Evolutionary conservation across 2,113 vertebrate species (phyloP).

Genomic region (Pleuronectes platessa): DNA sequence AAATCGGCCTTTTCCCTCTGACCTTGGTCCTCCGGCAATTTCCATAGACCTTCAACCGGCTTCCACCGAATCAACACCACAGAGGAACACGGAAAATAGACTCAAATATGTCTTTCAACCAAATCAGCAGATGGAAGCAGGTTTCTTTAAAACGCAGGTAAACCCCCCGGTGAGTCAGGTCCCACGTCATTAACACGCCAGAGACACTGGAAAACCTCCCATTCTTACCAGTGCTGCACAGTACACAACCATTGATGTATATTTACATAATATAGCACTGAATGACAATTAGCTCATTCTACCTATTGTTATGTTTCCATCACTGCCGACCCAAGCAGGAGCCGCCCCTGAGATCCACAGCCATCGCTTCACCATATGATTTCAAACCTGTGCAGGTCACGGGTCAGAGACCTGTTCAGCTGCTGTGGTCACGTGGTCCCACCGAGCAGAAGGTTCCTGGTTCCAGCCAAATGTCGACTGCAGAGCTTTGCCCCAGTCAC

Average conservation of each 20-base stretch:
- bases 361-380: constrained; percentile 38
- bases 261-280: too few relatives aligned
- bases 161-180: too few relatives aligned
- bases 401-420: constrained; percentile 46
- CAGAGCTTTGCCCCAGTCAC: constrained; percentile 43
- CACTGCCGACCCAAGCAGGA: too few relatives aligned
- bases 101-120: background rate
- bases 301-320: too few relatives aligned
- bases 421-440: constrained; percentile 52
- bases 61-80: background rate
- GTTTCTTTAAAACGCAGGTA: too few relatives aligned
- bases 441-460: constrained; percentile 57
- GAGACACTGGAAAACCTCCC: too few relatives aligned
- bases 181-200: too few relatives aligned
- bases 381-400: constrained; percentile 52
- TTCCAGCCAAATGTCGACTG: constrained; percentile 48
- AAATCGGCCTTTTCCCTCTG: constrained; percentile 39
- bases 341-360: background rate
- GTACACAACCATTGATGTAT: too few relatives aligned
- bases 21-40: constrained; percentile 36
- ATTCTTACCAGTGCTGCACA: too few relatives aligned
- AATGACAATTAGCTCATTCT: too few relatives aligned
- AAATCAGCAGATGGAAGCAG: too few relatives aligned
- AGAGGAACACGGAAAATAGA: background rate
- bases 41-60: constrained; percentile 12